Percentiles rank a stretch among this genome's conserved stretches.
phyloP scores from a whole-genome alignment of 37 sponge, comb jelly and placozoan genomes.

The Crambe crambe region DNA sequence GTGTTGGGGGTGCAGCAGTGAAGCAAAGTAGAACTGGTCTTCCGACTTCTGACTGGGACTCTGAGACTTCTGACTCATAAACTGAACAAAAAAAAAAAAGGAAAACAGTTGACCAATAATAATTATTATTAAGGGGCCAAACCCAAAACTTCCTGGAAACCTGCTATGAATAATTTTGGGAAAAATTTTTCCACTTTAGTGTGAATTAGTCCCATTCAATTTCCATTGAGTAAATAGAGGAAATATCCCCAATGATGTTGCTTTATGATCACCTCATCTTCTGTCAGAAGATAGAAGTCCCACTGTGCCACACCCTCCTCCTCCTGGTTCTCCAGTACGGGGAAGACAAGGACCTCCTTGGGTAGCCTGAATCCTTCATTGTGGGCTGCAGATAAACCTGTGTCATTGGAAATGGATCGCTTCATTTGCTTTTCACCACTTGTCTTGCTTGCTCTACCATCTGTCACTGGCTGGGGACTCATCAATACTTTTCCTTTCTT shows the following conservation, averaged over 20 bases:
- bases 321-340: neutral
- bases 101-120: neutral
- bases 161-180: too few relatives aligned
- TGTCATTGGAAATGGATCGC: neutral
- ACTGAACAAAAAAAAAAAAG: neutral
- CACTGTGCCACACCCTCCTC: neutral
- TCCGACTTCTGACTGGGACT: neutral
- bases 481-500: neutral
- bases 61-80: slow-evolving; percentile 6
- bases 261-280: slow-evolving; percentile 32
- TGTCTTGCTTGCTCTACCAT: neutral
- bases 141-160: too few relatives aligned
- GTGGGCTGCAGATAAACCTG: neutral
- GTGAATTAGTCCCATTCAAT: too few relatives aligned
- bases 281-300: slow-evolving; percentile 48
- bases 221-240: too few relatives aligned
- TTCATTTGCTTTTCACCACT: neutral
- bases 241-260: too few relatives aligned
- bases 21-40: neutral
- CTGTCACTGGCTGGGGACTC: neutral
- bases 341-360: slow-evolving; percentile 36
- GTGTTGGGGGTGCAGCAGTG: neutral
- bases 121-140: too few relatives aligned
- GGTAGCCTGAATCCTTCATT: slow-evolving; percentile 17
- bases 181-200: too few relatives aligned